phyloP scores from a whole-genome alignment of 2,888 invertebrate genomes.

The Tupiocoris notatus region DNA sequence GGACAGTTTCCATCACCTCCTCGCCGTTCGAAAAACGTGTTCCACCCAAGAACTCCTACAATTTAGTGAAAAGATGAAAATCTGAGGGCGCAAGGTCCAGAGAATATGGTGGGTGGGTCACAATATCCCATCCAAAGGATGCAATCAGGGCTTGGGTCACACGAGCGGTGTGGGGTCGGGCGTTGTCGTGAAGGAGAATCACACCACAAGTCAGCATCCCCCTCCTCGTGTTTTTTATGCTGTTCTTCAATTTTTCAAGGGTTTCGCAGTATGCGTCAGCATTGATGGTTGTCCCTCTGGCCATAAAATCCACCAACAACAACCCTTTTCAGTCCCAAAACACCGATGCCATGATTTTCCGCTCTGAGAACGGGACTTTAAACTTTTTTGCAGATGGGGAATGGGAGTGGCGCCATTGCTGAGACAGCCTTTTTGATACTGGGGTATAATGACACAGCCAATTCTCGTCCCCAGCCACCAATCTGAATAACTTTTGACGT shows the following conservation, averaged over 20 bases:
- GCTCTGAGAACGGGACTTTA: background rate
- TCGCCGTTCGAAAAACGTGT: conserved; percentile 24
- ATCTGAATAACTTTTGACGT: no score
- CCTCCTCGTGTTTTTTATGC: conserved; percentile 46
- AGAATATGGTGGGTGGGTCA: conserved; percentile 40
- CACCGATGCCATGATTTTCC: conserved; percentile 14
- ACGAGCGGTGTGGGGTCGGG: conserved; percentile 44
- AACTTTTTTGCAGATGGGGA: conserved; percentile 31
- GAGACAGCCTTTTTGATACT: no score
- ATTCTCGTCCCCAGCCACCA: conserved; percentile 44
- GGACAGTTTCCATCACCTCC: conserved; percentile 11
- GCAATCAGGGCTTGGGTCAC: conserved; percentile 22
- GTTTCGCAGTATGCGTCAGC: conserved; percentile 26
- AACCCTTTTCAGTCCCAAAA: conserved; percentile 35
- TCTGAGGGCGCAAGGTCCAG: conserved; percentile 34
- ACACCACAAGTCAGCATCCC: conserved; percentile 44
- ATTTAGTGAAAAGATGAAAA: conserved; percentile 37
- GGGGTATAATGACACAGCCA: no score
- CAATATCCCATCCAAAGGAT: conserved; percentile 45
- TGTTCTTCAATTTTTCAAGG: conserved; percentile 41
- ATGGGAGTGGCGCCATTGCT: conserved; percentile 1
- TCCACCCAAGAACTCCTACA: conserved; percentile 28
- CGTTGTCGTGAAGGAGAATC: conserved; percentile 47
- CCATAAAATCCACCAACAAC: conserved; percentile 34
- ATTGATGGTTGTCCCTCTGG: conserved; percentile 24